These are phyloP conservation scores for Phylloscopus trochilus DNA, from an alignment of 2,113 vertebrate genomes.

Conservation along the genomic window DNA sequence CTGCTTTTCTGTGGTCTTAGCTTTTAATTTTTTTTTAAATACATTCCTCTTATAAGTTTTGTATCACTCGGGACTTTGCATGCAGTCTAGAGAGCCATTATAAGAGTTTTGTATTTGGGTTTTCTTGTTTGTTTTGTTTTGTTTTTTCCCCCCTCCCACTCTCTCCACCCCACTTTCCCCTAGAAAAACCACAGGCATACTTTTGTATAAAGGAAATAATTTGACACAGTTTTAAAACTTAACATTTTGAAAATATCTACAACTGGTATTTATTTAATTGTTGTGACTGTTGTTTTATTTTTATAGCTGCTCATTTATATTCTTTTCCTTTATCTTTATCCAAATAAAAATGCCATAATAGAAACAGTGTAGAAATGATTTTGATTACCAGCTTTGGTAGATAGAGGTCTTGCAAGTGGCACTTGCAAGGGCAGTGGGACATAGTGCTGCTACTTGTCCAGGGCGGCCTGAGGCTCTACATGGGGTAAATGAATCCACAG, in stretches of 20 bases:
- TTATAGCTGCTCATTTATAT: not conserved
- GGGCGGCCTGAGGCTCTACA: not conserved
- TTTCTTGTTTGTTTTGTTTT: not conserved
- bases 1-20: not conserved
- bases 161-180: rapidly evolving
- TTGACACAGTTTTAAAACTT: not conserved
- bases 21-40: not conserved
- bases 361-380: not conserved
- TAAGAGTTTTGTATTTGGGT: not conserved
- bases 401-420: not conserved
- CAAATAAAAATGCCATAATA: not conserved
- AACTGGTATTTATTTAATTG: not conserved
- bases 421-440: not conserved
- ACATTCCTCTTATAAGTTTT: not conserved
- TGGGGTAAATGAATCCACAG: not conserved
- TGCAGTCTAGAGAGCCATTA: not conserved
- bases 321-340: not conserved
- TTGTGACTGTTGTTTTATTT: not conserved
- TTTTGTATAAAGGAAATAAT: not conserved
- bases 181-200: not conserved
- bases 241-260: not conserved
- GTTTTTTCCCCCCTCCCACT: too few species aligned
- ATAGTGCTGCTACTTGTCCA: rapidly evolving
- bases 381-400: not conserved
- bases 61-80: not conserved